Evolutionary conservation across 2,797 vertebrate genomes (phyloP).

Genomic region (Crocodylus rhombifer): DNA sequence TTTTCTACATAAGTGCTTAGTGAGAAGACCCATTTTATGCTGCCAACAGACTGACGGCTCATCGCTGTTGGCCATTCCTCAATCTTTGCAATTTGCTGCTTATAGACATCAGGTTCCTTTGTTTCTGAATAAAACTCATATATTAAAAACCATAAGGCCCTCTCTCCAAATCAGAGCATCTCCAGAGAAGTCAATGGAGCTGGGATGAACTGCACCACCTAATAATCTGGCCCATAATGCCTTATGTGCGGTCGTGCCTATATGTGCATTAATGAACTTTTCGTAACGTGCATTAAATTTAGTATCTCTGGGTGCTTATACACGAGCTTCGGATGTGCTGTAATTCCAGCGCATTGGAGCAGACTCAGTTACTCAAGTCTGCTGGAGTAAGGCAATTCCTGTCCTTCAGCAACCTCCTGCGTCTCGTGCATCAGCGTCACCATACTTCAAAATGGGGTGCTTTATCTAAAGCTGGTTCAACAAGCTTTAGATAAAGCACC

Average conservation of each 20-base stretch:
- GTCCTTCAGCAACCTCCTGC: too few species aligned
- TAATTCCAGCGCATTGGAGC: too few species aligned
- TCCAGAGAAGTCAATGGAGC: neutral
- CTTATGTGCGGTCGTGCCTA: neutral
- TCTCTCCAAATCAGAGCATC: neutral
- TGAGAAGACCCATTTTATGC: neutral
- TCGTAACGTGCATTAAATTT: too few species aligned
- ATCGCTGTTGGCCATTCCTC: neutral
- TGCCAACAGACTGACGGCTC: neutral
- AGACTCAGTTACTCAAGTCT: too few species aligned
- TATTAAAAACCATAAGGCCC: neutral
- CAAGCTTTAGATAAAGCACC: too few species aligned
- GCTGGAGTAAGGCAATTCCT: too few species aligned
- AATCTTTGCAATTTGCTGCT: neutral
- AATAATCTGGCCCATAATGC: neutral
- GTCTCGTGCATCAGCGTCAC: too few species aligned
- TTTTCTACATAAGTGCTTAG: neutral
- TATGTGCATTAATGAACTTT: too few species aligned
- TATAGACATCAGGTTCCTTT: accelerated
- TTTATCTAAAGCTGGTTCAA: too few species aligned
- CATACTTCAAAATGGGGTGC: too few species aligned
- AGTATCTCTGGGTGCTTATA: too few species aligned
- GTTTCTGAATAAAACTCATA: neutral
- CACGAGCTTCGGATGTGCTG: too few species aligned
- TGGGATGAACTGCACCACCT: neutral